Base-by-base conservation (phyloP, 1,140 invertebrate genomes). In the Platorchestia sp. region DNA sequence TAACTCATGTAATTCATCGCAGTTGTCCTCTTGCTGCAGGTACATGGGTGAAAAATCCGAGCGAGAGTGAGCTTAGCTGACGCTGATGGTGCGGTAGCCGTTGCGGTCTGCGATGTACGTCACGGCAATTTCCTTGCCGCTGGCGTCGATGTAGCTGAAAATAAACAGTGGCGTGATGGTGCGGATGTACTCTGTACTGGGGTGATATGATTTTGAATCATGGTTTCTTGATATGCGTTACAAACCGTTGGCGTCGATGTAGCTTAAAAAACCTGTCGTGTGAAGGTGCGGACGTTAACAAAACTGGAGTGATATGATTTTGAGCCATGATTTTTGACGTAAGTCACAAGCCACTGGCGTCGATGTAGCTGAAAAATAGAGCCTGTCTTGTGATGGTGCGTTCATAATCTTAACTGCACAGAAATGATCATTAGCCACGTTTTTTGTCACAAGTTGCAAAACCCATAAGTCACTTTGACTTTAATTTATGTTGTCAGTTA, bases 71-170 rank as follows among this genome's bases (percentile, higher is more conserved):
- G 47, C 27, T 75, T 36, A 75, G 59, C 59, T 75, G 10, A 27
- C 14, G 27, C 10, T 75, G 59, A 10, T 16, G 41, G 91, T 45
- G 91, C 91, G 91, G 45, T 45, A 93, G 43, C 91, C 91, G 45
- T 45, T 10, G 7, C 91, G 43, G 91, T 93, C 91, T 0, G 91
- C 91, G 45, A 93, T 93, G 91, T 93, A 93, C 6, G 43, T 0
- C 19, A 93, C 91, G 91, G 44, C 6, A 7, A 93, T 40, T 0
- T 40, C 10, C 1, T 44, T 93, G 45, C 91, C 91, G 19, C 40
- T 44, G 3, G 91, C 41, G 43, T 40, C 40, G 91, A 44, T 93
- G 91, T 93, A 93, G 45, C 91, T 93, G 91, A 45, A 45, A 93
- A 93, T 44, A 36, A 47, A 6, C 47, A 47, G 40, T 89, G 41